Base-by-base conservation (phyloP, 1,140 invertebrate genomes). In the Drosophila lacteicornis region DNA sequence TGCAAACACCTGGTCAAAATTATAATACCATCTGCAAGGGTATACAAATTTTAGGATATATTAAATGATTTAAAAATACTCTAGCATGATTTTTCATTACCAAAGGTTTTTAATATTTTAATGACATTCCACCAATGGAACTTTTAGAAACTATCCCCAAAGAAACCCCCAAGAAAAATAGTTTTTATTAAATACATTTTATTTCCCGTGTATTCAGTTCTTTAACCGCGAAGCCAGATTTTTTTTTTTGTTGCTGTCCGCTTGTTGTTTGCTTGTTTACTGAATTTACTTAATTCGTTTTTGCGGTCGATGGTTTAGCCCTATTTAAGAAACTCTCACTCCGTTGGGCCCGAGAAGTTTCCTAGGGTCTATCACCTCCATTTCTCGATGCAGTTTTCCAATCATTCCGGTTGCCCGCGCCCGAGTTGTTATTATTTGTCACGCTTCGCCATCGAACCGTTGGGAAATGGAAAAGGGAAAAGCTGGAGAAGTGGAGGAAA, bases 371-470 rank as follows among this genome's bases (percentile, higher is more conserved):
- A 36, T 49, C 69, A 74, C 69, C 73, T 56, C 45, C 68, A 51
- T 45, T 47, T 27, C 65, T 61, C 65, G 61, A 55, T 78, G 75
- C 75, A 78, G 63, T 78, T 78, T 78, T 78, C 74, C 75, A 73
- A 73, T 73, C 70, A 51, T 73, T 73, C 70, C 55, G 38, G 17
- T 60, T 60, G 46, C 55, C 33, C 57, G 62, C 25, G 42, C 38
- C 40, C 33, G 15, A 15, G 40, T 19, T 67, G 70, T 63, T 75
- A 55, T 82, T 83, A 82, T 88, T 84, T 88, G 85, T 90, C 85
- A 88, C 85, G 84, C 84, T 73, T 68, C 78, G 55, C 50, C 68
- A 80, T 80, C 80, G 81, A 78, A 82, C 63, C 79, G 79, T 62
- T n/a, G 45, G 57, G 17, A 40, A 67, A 40, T 17, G 33, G 33